Evolutionary conservation across 2,797 vertebrate species (phyloP), one percentile per base, ranked within the genome.

Genomic region (Alca torda): DNA sequence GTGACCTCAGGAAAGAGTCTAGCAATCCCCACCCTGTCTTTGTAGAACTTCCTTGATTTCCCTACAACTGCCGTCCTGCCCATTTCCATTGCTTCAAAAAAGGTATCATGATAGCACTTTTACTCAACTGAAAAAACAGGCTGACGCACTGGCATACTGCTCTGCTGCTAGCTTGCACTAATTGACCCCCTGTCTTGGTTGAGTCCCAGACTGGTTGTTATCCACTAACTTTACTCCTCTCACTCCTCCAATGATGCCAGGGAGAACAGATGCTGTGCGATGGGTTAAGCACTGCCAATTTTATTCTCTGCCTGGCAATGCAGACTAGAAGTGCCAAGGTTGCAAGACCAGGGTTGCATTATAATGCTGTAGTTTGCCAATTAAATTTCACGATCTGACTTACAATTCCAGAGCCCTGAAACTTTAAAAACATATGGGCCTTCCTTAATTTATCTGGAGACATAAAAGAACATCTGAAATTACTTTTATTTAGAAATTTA

Each of bases 401-500:
- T 80, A 87, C 53, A 93, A 93, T 97, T 95, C 91, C 81, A 94
- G 77, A 95, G 56, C 35, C 81, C 74, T 59, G 60, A 90, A 95
- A 96, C 78, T 91, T 93, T 59, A 82, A 91, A 83, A 64, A 84
- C 28, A 75, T 50, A 85, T 6, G 24, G 60, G 35, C 21, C 68
- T 84, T 84, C 53, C n/a, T 92, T 94, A 95, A 86, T 82, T 94
- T 50, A 91, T 46, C 63, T 77, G 54, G 45, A 77, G 60, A 96
- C 75, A 94, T 50, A 92, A 91, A 96, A 84, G 63, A 76, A 81
- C 41, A 87, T 45, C 60, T 83, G 80, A 95, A 92, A 97, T 87
- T 81, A 95, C 63, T 95, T 83, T 96, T 95, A 97, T 90, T 98
- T 97, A 96, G 83, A 97, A 97, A 97, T 95, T 97, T 89, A 97